Conservation (phyloP, 1,140 invertebrate genomes). For the Drosophila funebris region DNA sequence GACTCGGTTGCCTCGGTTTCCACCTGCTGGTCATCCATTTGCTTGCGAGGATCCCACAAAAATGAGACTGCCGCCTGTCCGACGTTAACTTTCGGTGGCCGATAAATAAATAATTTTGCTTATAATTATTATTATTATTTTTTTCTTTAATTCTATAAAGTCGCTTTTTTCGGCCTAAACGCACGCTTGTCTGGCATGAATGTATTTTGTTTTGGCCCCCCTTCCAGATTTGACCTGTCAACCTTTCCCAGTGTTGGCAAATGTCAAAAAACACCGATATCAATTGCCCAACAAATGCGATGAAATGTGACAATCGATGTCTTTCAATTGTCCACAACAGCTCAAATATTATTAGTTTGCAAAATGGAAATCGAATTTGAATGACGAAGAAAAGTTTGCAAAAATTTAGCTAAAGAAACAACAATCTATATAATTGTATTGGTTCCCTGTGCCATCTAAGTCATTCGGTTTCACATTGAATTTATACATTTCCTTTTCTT, state of each 20-base stretch:
- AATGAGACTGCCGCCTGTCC: not conserved
- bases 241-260: conserved; percentile 12
- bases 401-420: too few species aligned
- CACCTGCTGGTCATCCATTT: not conserved
- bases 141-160: too few species aligned
- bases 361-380: not conserved
- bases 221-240: conserved; percentile 11
- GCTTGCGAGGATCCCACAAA: not conserved
- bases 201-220: not conserved
- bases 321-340: not conserved
- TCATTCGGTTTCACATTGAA: not conserved
- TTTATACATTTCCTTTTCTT: not conserved
- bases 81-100: not conserved
- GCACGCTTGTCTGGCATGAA: conserved; percentile 10
- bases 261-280: not conserved
- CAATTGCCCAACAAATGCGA: not conserved
- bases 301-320: not conserved
- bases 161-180: conserved; percentile 1
- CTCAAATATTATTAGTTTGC: not conserved
- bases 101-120: not conserved
- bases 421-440: not conserved
- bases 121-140: not conserved
- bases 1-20: not conserved
- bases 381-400: too few species aligned
- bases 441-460: not conserved